phyloP scores from a whole-genome alignment of 1,140 invertebrate species.

The Homarus americanus region DNA sequence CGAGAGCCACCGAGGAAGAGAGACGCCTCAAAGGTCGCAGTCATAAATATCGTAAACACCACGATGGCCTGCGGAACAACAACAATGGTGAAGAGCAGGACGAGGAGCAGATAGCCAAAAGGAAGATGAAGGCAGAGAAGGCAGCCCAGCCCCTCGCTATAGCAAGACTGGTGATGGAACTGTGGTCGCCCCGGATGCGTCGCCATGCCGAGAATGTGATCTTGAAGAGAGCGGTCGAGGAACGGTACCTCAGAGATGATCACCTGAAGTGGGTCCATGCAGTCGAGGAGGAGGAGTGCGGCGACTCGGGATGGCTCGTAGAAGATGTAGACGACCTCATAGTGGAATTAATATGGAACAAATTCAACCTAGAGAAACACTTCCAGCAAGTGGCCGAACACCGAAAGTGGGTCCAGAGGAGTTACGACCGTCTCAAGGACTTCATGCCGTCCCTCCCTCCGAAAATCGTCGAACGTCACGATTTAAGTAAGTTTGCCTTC shows the following conservation, averaged over 20 bases:
- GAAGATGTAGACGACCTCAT: conserved; percentile 18
- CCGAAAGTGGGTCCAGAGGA: conserved; percentile 24
- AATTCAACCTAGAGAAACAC: conserved; percentile 32
- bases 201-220: conserved; percentile 18
- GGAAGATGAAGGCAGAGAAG: background rate
- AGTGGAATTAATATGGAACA: conserved; percentile 18
- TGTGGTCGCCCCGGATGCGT: conserved; percentile 31
- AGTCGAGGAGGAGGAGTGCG: background rate
- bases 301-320: background rate
- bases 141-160: background rate
- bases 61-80: too few species aligned
- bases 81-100: too few species aligned
- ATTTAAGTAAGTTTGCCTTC: conserved; percentile 43
- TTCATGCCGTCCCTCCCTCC: background rate
- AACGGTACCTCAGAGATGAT: background rate
- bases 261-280: conserved; percentile 1
- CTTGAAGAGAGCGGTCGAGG: background rate
- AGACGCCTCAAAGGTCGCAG: background rate
- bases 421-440: conserved; percentile 12
- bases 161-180: conserved; percentile 30
- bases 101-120: background rate
- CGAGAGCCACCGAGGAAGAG: conserved; percentile 6
- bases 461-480: conserved; percentile 31
- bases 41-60: background rate
- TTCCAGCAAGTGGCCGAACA: background rate